Evolutionary conservation across 1,140 invertebrate species (phyloP).

Genomic region (Ylistrum balloti): DNA sequence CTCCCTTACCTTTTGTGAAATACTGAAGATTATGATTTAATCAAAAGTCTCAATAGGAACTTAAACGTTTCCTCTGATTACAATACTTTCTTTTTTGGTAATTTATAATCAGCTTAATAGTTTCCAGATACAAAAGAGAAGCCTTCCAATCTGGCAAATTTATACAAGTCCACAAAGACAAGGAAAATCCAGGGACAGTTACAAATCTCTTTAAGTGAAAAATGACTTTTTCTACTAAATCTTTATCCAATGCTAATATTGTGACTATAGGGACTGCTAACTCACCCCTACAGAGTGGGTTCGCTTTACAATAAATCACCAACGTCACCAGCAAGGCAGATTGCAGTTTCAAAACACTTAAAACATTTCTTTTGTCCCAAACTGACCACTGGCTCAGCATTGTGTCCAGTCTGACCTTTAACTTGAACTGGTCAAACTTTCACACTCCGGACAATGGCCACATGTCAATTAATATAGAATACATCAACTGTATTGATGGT

Average conservation of each 20-base stretch:
- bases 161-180: slow-evolving; percentile 16
- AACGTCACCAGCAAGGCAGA: not conserved
- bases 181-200: not conserved
- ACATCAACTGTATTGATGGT: slow-evolving; percentile 2
- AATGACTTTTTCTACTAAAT: slow-evolving; percentile 32
- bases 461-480: not conserved
- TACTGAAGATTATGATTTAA: too few relatives aligned
- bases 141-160: not conserved
- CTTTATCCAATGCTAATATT: slow-evolving; percentile 17
- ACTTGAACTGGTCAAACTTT: slow-evolving; percentile 27
- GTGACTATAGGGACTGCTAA: not conserved
- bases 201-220: slow-evolving; percentile 35
- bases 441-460: slow-evolving; percentile 5
- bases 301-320: not conserved
- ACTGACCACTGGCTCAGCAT: slow-evolving; percentile 49
- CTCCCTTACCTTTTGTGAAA: too few relatives aligned
- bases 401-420: slow-evolving; percentile 53
- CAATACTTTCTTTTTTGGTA: not conserved
- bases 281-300: not conserved
- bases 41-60: too few relatives aligned
- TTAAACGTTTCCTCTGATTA: not conserved
- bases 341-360: slow-evolving; percentile 29
- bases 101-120: slow-evolving; percentile 30
- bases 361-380: slow-evolving; percentile 44
- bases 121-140: not conserved